These are phyloP conservation scores for Hyposoter didymator DNA, from an alignment of 2,888 invertebrate species.

Conservation along the genomic window DNA sequence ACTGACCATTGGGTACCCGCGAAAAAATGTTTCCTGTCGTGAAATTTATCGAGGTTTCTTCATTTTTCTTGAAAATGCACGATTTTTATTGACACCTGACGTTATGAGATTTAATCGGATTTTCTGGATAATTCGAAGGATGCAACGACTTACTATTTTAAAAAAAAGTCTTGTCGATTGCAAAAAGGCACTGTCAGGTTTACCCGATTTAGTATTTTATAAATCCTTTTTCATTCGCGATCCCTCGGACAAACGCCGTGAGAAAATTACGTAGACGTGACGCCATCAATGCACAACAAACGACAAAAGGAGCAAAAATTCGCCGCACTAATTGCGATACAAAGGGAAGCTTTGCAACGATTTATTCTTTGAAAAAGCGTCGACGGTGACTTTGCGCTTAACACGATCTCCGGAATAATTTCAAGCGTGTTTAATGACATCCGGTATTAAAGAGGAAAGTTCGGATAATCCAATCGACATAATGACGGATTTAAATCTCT, in stretches of 20 bases:
- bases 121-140: not conserved
- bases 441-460: not conserved
- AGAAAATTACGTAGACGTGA: too few relatives aligned
- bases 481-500: slow-evolving; percentile 28
- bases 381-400: not conserved
- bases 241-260: not conserved
- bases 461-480: slow-evolving; percentile 2
- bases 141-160: not conserved
- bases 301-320: not conserved
- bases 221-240: not conserved
- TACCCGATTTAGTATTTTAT: not conserved
- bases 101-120: not conserved
- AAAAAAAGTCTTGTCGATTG: not conserved
- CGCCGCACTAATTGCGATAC: not conserved
- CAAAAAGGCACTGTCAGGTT: not conserved
- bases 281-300: not conserved
- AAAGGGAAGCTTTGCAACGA: not conserved
- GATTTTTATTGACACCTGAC: not conserved
- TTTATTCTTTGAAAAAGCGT: not conserved
- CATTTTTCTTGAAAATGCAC: not conserved
- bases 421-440: not conserved
- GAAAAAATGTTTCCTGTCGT: not conserved
- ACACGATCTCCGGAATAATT: not conserved
- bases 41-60: not conserved
- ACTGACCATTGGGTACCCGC: not conserved